Conservation (phyloP, 1,140 invertebrate genomes). For the Drosophila parabipectinata region DNA sequence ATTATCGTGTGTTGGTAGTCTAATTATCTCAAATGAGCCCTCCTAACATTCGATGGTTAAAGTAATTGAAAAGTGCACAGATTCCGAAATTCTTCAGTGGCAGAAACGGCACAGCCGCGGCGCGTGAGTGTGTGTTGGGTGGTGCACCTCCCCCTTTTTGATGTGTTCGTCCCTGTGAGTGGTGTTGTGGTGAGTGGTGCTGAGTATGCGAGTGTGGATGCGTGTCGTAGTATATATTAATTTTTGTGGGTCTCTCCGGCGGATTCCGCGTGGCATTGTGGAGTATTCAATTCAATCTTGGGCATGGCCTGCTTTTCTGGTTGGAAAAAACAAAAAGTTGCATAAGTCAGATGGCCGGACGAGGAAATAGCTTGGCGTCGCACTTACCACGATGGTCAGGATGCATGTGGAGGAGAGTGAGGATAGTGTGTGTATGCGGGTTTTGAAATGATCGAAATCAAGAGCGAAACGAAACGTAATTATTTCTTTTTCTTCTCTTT, state of each 20-base stretch:
- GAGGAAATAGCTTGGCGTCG: neutral
- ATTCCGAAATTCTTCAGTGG: slow-evolving; percentile 65
- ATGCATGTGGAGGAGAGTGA: slow-evolving; percentile 33
- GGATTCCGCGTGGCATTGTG: slow-evolving; percentile 46
- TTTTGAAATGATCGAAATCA: slow-evolving; percentile 70
- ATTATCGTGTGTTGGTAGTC: slow-evolving; percentile 39
- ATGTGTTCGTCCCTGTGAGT: slow-evolving; percentile 1
- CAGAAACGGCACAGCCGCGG: slow-evolving; percentile 75
- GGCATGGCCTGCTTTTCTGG: slow-evolving; percentile 37
- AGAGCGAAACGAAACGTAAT: slow-evolving; percentile 69
- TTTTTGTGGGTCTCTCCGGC: slow-evolving; percentile 13
- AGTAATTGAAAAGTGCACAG: slow-evolving; percentile 61
- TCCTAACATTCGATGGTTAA: slow-evolving; percentile 29
- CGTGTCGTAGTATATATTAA: slow-evolving; percentile 12
- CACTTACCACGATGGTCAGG: slow-evolving; percentile 65
- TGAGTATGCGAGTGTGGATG: slow-evolving; percentile 41
- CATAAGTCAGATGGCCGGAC: slow-evolving; percentile 11
- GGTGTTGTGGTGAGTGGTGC: slow-evolving; percentile 34
- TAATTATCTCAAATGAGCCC: slow-evolving; percentile 54
- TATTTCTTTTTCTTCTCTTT: slow-evolving; percentile 83
- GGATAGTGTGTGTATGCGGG: slow-evolving; percentile 50
- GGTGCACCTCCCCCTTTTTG: neutral
- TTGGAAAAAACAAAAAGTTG: slow-evolving; percentile 24
- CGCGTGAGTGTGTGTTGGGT: slow-evolving; percentile 45
- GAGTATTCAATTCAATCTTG: slow-evolving; percentile 54